These are phyloP conservation scores for Noctilio leporinus DNA, from an alignment of 2,113 vertebrate genomes.

Conservation along the genomic window DNA sequence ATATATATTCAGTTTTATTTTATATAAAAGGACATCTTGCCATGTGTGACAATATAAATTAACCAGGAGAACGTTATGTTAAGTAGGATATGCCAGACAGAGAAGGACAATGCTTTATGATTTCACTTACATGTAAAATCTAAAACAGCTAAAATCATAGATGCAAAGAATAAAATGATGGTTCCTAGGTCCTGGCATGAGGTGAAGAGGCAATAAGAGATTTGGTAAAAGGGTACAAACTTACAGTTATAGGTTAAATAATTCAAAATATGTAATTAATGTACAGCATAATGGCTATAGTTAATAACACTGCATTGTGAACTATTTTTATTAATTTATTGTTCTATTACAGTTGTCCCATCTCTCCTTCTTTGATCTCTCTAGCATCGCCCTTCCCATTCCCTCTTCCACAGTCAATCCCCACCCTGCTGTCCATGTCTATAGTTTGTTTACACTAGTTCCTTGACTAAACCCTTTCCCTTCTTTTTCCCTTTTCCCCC, in stretches of 20 bases:
- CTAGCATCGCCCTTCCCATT: no score
- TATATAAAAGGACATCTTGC: background rate
- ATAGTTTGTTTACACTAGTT: no score
- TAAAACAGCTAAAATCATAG: background rate
- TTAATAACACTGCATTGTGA: background rate
- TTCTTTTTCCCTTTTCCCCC: no score
- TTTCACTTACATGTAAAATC: background rate
- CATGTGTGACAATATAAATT: background rate
- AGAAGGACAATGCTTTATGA: background rate
- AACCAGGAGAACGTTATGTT: background rate
- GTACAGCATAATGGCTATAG: background rate
- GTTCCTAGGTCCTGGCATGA: background rate
- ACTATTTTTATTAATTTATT: no score
- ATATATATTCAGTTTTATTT: background rate
- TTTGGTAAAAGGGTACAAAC: background rate
- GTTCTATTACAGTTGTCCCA: no score
- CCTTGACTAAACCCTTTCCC: no score
- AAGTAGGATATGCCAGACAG: background rate
- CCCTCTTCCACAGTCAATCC: no score
- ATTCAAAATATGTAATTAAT: background rate
- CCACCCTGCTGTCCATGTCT: no score
- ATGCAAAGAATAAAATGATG: background rate
- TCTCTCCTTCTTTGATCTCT: no score
- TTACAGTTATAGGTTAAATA: background rate
- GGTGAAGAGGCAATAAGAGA: background rate